Base-by-base conservation (phyloP, 2,113 vertebrate species). In the Malaclemys terrapin region DNA sequence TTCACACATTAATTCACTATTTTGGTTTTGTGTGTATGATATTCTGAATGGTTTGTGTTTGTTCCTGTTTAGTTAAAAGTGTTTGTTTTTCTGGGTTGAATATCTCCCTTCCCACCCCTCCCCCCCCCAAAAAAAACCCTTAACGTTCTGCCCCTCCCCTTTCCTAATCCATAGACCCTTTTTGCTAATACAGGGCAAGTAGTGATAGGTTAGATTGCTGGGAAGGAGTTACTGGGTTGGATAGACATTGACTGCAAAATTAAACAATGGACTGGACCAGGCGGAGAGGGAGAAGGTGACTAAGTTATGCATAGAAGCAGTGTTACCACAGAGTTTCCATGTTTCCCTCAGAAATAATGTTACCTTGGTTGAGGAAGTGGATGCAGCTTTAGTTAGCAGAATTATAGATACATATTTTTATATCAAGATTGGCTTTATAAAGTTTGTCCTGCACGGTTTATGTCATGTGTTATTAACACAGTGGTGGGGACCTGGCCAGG, bases 221-320 rank as follows among this genome's bases (percentile, higher is more conserved):
- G 42, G 50, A 62, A 35, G 12, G 57, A 42, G 8, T 57, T n/a
- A 27, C 14, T 42, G 81, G 31, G 5, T 14, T 25, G 69, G 9
- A 35, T n/a, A 80, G 87, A 19, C n/a, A 12, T 4, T 24, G 82
- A 65, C 25, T 24, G 10, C 69, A 90, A 47, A 89, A 4, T 3
- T 22, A 19, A 92, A 38, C 35, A 72, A 38, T 38, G n/a, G 65
- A 72, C 65, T 0, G 0, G 17, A 19, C 10, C 42, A 22, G 1
- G 9, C 45, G 69, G 52, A 56, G n/a, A 42, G 4, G 6, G 42
- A n/a, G 54, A 57, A 29, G 31, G 13, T 59, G 84, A 45, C 24
- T 49, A 20, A 85, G 29, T 35, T n/a, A 45, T 75, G n/a, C 31
- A 19, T 47, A 87, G 25, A 78, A 27, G 22, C 24, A 27, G 5